Evolutionary conservation across 2,113 vertebrate species (phyloP).

Genomic region (Rhinopithecus roxellana): DNA sequence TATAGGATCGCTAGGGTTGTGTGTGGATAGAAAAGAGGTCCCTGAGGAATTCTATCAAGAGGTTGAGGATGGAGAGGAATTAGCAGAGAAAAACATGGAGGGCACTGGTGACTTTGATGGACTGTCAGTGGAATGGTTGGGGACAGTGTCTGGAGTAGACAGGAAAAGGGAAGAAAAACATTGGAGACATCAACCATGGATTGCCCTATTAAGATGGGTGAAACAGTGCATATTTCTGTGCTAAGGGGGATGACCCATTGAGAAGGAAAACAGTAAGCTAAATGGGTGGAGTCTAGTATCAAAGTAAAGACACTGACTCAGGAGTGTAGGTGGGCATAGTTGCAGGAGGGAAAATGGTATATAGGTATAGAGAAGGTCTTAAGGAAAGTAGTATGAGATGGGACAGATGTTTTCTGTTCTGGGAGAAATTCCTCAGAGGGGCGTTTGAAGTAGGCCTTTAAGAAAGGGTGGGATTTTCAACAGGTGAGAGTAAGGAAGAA

Average conservation of each 20-base stretch:
- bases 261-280: not conserved
- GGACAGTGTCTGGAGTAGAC: not conserved
- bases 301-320: not conserved
- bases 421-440: not conserved
- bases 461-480: not conserved
- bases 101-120: not conserved
- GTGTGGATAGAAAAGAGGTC: not conserved
- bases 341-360: not conserved
- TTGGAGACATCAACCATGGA: too few species aligned
- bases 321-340: fast-evolving
- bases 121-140: not conserved
- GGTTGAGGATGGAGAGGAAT: too few species aligned
- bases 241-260: not conserved
- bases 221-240: not conserved
- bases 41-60: not conserved
- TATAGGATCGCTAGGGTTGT: not conserved
- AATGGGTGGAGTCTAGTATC: fast-evolving
- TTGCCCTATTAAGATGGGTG: not conserved
- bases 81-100: not conserved
- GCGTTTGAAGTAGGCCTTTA: not conserved
- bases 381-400: not conserved
- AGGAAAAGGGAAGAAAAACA: not conserved
- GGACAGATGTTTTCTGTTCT: not conserved
- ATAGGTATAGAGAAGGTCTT: not conserved
- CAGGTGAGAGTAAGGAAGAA: not conserved